Percentiles rank a stretch among this genome's conserved stretches.
Conservation (phyloP, 2,113 vertebrate genomes). For the Burhinus oedicnemus region DNA sequence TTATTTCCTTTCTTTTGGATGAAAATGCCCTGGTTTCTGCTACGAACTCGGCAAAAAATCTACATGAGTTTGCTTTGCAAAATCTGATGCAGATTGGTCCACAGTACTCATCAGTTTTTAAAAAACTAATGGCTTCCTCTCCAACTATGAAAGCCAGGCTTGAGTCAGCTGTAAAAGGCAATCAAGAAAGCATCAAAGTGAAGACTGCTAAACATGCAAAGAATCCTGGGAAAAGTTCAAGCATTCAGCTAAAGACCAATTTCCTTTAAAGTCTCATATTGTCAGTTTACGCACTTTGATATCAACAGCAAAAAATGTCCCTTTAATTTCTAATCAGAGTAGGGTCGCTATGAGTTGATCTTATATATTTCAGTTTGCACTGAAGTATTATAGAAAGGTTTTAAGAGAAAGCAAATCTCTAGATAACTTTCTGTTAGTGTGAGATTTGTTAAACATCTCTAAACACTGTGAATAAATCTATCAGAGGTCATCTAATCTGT, state of each 20-base stretch:
- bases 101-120: slow-evolving; percentile 85
- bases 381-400: slow-evolving; percentile 10
- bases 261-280: slow-evolving; percentile 81
- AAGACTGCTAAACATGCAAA: slow-evolving; percentile 75
- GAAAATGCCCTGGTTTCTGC: slow-evolving; percentile 88
- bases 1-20: slow-evolving; percentile 93
- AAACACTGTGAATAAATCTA: not conserved
- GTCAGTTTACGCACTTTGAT: slow-evolving; percentile 28
- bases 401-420: not conserved
- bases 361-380: slow-evolving; percentile 22
- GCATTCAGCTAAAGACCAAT: slow-evolving; percentile 92
- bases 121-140: slow-evolving; percentile 84
- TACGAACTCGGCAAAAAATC: slow-evolving; percentile 71
- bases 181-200: slow-evolving; percentile 84
- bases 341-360: not conserved
- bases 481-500: not conserved
- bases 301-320: not conserved
- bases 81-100: slow-evolving; percentile 91
- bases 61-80: slow-evolving; percentile 90
- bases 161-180: slow-evolving; percentile 89
- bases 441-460: not conserved
- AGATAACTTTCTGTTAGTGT: not conserved
- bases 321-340: slow-evolving; percentile 23
- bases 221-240: slow-evolving; percentile 78
- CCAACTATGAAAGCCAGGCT: slow-evolving; percentile 89